phyloP scores from a whole-genome alignment of 2,888 invertebrate species.

The Dorcus parallelipipedus region DNA sequence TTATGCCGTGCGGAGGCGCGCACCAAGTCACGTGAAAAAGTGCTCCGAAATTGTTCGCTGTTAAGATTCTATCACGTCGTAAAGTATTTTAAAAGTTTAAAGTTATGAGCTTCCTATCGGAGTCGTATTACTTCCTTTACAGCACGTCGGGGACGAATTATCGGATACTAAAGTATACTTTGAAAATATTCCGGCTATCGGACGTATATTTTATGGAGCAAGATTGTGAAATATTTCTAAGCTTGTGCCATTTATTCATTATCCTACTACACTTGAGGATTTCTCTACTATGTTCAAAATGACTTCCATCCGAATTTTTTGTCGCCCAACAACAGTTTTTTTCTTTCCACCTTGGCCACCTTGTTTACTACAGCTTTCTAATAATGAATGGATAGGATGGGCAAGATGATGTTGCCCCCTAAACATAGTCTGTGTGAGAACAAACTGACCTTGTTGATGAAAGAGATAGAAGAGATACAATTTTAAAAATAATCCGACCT shows the following conservation, averaged over 20 bases:
- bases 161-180: conserved; percentile 19
- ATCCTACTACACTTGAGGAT: no score
- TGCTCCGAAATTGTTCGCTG: conserved; percentile 2
- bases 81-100: conserved; percentile 29
- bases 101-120: conserved; percentile 24
- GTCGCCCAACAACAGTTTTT: not conserved
- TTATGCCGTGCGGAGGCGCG: not conserved
- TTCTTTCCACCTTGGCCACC: no score
- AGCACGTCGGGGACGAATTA: conserved; percentile 25
- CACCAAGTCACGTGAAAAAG: not conserved
- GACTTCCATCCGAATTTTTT: not conserved
- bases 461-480: no score
- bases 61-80: conserved; percentile 27
- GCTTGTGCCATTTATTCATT: not conserved
- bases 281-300: not conserved
- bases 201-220: conserved; percentile 1
- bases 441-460: no score
- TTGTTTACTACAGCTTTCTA: no score
- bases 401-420: no score
- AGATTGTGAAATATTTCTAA: conserved; percentile 1
- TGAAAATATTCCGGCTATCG: conserved; percentile 19
- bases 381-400: no score
- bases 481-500: no score
- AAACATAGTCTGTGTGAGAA: no score
- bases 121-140: conserved; percentile 17